Base-by-base conservation (phyloP, 2,888 invertebrate species). In the Cenopis cana region DNA sequence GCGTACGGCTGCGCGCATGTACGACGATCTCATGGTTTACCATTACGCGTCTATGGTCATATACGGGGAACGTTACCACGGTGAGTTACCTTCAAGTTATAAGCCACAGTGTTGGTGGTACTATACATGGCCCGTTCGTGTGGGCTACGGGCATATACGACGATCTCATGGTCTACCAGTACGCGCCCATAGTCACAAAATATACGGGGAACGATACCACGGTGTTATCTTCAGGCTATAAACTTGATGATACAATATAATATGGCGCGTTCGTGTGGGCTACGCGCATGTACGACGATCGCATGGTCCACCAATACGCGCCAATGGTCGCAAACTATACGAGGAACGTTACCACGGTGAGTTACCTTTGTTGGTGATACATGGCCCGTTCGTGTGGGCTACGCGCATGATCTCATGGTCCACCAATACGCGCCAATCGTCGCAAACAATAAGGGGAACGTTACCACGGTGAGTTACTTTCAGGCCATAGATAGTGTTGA, bases 11-110 rank as follows among this genome's bases (percentile, higher is more conserved):
- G 93, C 93, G 4, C 80, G 93, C 49, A 88, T 87, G 86, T 91
- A 93, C 52, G 94, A 94, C 69, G 93, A 93, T 77, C 86, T 93
- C 68, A 93, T 94, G 91, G 92, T 91, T 2, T 92, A 90, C 79
- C 91, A 93, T 74, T 93, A 91, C 64, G 77, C 89, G 5, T 79
- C 87, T 0, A 68, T 89, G 2, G 84, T 89, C 1, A 78, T 57
- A 84, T 46, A 92, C 92, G 0, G 82, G 77, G 0, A 92, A 92
- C 68, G 73, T 85, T 18, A 92, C 92, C 33, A 85, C 81, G 62
- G 93, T 93, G 17, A 89, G 91, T 83, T 12, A 46, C 50, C 6
- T 4, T 1, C 91, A 90, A 74, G n/a, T n/a, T n/a, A n/a, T n/a
- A n/a, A n/a, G 89, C 93, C 0, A 89, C 91, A 50, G 90, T 93